These are phyloP conservation scores for Hypotaenidia okinawae DNA, from an alignment of 2,797 vertebrate genomes.

Conservation along the genomic window DNA sequence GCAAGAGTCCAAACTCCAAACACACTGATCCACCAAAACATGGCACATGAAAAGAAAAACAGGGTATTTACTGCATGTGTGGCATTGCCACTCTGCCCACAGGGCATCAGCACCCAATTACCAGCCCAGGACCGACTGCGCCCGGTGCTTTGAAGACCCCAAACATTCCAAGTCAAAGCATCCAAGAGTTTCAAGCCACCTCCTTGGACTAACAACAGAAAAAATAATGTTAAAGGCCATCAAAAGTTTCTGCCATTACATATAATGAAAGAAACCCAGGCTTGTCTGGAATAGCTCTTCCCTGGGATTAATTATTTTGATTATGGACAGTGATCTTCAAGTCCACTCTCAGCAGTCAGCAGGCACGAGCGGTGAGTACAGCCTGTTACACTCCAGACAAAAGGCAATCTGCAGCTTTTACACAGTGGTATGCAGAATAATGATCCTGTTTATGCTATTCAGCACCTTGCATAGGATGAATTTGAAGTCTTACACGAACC, in stretches of 20 bases:
- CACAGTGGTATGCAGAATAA: not conserved
- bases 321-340: not conserved
- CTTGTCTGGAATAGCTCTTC: not conserved
- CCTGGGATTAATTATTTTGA: not conserved
- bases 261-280: not conserved
- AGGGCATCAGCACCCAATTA: not conserved
- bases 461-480: not conserved
- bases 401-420: slow-evolving; percentile 14
- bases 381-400: not conserved
- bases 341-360: not conserved
- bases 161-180: not conserved
- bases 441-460: not conserved
- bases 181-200: not conserved
- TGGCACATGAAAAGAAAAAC: not conserved
- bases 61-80: not conserved
- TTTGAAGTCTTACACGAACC: not conserved
- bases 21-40: not conserved
- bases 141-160: not conserved
- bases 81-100: not conserved
- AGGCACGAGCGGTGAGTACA: not conserved
- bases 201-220: not conserved
- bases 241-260: not conserved
- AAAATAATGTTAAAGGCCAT: not conserved
- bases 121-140: not conserved
- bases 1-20: not conserved